Percentiles rank a stretch among this genome's conserved stretches.
phyloP scores from a whole-genome alignment of 2,113 vertebrate species.

The Cyprinodon brontotheroides region DNA sequence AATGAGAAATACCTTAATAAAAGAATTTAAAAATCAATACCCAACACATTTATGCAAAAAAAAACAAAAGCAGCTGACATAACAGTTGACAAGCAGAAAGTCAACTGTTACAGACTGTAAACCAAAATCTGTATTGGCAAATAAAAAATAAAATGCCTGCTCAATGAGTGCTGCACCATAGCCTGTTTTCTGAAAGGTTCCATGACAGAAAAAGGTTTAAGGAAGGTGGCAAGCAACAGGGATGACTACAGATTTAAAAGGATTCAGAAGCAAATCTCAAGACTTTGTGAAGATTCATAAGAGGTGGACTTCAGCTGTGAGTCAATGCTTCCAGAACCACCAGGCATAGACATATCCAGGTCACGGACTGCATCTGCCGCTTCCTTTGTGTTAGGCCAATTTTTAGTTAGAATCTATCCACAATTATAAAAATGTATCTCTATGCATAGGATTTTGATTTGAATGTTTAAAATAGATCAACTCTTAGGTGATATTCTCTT shows the following conservation, averaged over 20 bases:
- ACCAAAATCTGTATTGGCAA: background rate
- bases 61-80: too few species aligned
- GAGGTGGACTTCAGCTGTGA: background rate
- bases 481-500: background rate
- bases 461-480: too few species aligned
- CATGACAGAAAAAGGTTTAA: background rate
- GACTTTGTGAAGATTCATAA: background rate
- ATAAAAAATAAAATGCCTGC: background rate
- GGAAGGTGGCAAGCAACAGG: background rate
- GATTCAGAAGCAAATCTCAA: background rate
- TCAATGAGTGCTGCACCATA: background rate
- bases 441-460: background rate
- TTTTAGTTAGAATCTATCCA: background rate
- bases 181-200: background rate
- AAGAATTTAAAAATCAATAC: background rate
- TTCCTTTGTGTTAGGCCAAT: background rate
- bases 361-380: background rate
- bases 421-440: background rate
- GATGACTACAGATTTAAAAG: background rate
- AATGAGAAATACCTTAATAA: background rate
- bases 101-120: background rate
- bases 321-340: too few species aligned
- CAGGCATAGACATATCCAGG: background rate
- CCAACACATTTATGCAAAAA: too few species aligned
- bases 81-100: too few species aligned